Evolutionary conservation across 2,888 invertebrate genomes (phyloP).

Genomic region (Cephus rjabovi): DNA sequence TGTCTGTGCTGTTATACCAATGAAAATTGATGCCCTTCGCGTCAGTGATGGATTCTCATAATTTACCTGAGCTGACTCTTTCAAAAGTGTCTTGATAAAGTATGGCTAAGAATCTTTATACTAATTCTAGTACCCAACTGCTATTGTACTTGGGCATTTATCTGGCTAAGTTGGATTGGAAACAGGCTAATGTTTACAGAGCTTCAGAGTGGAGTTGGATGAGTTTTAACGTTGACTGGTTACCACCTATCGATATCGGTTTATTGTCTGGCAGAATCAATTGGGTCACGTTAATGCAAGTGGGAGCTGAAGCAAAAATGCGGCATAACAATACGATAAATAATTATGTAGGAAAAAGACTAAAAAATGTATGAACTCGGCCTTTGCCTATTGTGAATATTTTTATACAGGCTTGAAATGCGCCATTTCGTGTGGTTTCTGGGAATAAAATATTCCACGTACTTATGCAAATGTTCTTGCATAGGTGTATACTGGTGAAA

Average conservation of each 20-base stretch:
- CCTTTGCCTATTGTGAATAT: neutral
- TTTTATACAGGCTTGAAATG: neutral
- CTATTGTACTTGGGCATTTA: neutral
- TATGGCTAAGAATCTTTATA: neutral
- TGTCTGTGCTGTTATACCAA: neutral
- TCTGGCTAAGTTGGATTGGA: neutral
- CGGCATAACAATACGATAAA: neutral
- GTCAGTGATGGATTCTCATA: neutral
- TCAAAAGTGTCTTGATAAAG: neutral
- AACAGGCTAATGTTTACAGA: neutral
- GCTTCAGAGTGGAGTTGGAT: neutral
- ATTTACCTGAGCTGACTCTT: neutral
- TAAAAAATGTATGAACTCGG: neutral
- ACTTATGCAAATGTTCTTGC: neutral
- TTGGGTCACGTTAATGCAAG: neutral
- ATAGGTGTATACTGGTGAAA: neutral
- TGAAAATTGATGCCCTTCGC: neutral
- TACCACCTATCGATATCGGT: neutral
- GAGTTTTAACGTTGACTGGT: neutral
- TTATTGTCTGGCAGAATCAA: neutral
- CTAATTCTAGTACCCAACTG: neutral
- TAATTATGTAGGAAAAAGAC: neutral
- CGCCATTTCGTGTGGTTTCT: neutral
- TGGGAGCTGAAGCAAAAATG: neutral
- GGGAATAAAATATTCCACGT: neutral